These are phyloP conservation scores for Galago senegalensis DNA, from an alignment of 2,797 vertebrate genomes.

Conservation along the genomic window DNA sequence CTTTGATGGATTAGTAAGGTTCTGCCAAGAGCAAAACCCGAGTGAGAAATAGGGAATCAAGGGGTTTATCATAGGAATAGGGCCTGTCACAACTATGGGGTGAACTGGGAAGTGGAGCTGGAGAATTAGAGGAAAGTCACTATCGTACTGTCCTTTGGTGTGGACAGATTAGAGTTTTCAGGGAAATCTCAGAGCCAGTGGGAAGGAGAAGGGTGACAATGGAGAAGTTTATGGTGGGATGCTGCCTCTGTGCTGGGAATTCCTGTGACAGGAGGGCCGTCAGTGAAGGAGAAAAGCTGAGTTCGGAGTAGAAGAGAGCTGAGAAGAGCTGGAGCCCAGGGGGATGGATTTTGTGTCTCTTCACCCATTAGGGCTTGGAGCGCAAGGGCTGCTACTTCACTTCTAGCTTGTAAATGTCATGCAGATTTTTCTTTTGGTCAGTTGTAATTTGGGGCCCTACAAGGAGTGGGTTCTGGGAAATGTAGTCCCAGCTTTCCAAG, in stretches of 20 bases:
- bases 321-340: not conserved
- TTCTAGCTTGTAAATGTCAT: not conserved
- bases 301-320: accelerated
- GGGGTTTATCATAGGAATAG: not conserved
- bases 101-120: not conserved
- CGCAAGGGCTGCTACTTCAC: not conserved
- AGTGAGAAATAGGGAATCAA: accelerated
- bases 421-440: not conserved
- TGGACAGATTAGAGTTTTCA: not conserved
- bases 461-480: not conserved
- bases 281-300: not conserved
- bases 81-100: not conserved
- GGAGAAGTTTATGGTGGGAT: not conserved
- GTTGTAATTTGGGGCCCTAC: not conserved
- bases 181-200: not conserved
- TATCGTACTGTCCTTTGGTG: accelerated
- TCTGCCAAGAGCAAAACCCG: not conserved
- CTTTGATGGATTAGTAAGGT: not conserved
- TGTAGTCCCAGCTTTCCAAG: not conserved
- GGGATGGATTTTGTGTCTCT: accelerated
- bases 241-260: not conserved
- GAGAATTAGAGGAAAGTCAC: not conserved
- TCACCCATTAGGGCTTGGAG: not conserved
- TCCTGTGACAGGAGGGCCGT: not conserved
- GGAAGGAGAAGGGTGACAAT: not conserved